These are phyloP conservation scores for Drosophila tropicalis DNA, from an alignment of 1,140 invertebrate genomes.

Conservation along the genomic window DNA sequence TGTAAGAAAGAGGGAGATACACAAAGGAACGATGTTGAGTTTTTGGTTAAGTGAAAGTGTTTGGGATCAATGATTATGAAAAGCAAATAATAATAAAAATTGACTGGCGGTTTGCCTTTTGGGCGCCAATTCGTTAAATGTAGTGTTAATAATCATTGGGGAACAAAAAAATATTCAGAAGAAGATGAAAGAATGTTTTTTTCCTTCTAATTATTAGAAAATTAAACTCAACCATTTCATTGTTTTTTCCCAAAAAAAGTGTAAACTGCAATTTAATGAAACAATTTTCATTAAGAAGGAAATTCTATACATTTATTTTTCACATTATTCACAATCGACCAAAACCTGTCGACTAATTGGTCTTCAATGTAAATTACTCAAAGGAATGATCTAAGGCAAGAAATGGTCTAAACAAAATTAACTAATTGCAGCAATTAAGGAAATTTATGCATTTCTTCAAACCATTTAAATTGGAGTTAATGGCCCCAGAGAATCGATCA, in stretches of 20 bases:
- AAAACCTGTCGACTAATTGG: not conserved
- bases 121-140: conserved; percentile 64
- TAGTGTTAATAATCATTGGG: conserved; percentile 22
- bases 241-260: not conserved
- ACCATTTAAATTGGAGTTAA: not conserved
- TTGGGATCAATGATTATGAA: conserved; percentile 59
- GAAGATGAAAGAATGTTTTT: not conserved
- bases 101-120: conserved; percentile 46
- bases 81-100: conserved; percentile 65
- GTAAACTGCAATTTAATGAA: conserved; percentile 5
- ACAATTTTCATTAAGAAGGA: conserved; percentile 4
- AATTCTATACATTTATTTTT: conserved; percentile 7
- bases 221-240: not conserved
- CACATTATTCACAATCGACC: not conserved
- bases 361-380: conserved; percentile 1
- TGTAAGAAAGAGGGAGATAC: conserved; percentile 20
- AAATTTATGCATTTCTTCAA: conserved; percentile 3
- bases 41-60: conserved; percentile 54
- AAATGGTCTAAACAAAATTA: not conserved
- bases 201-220: not conserved
- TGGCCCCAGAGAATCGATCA: not conserved
- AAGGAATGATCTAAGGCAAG: not conserved
- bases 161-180: not conserved
- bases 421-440: conserved; percentile 2
- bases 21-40: not conserved